Evolutionary conservation across 2,888 invertebrate genomes (phyloP).

Genomic region (Caenorhabditis doughertyi): DNA sequence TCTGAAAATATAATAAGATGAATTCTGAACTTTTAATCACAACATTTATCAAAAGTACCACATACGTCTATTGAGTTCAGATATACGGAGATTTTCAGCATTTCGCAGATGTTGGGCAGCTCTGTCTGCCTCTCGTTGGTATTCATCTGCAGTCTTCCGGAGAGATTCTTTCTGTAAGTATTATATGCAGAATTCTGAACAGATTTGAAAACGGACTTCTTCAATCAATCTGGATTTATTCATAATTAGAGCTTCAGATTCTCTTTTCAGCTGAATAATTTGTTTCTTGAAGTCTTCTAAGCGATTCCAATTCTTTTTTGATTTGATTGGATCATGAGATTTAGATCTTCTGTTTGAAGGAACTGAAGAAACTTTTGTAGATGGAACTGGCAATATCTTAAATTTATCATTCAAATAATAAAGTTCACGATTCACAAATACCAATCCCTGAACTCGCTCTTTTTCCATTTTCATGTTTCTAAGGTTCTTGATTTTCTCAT

Average conservation of each 20-base stretch:
- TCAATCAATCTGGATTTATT: slow-evolving; percentile 18
- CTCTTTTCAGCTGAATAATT: slow-evolving; percentile 55
- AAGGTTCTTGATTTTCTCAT: slow-evolving; percentile 36
- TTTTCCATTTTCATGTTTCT: slow-evolving; percentile 32
- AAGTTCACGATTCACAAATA: too few relatives aligned
- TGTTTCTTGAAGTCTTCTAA: slow-evolving; percentile 45
- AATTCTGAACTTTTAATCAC: too few relatives aligned
- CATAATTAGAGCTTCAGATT: slow-evolving; percentile 49
- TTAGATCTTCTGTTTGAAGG: slow-evolving; percentile 32
- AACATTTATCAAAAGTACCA: too few relatives aligned
- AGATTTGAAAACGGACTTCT: too few relatives aligned
- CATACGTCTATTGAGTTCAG: slow-evolving; percentile 45
- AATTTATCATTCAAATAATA: too few relatives aligned
- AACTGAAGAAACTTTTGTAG: background rate
- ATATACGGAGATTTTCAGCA: slow-evolving; percentile 47
- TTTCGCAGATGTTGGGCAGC: slow-evolving; percentile 55
- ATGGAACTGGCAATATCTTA: too few relatives aligned
- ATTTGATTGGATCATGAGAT: slow-evolving; percentile 22
- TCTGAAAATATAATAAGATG: slow-evolving; percentile 30
- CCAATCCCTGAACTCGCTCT: too few relatives aligned
- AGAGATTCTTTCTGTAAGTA: slow-evolving; percentile 54
- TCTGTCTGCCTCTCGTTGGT: slow-evolving; percentile 36
- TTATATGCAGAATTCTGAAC: too few relatives aligned
- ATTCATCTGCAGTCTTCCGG: slow-evolving; percentile 43
- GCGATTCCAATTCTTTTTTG: slow-evolving; percentile 10